phyloP scores from a whole-genome alignment of 2,888 invertebrate genomes.

The Agrotis segetum region DNA sequence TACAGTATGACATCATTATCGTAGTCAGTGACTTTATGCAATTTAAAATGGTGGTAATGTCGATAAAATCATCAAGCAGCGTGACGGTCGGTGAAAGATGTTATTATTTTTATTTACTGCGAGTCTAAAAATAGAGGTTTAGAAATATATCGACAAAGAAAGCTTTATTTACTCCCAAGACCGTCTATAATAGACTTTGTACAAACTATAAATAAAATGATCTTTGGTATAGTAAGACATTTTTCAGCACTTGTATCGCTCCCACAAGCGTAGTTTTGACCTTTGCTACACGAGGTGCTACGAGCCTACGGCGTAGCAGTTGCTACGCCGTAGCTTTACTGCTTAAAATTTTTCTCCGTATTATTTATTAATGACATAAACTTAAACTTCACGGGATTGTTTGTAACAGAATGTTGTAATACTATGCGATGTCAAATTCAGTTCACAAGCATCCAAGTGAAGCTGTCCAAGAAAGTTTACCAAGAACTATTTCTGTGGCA shows the following conservation, averaged over 20 bases:
- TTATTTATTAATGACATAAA: no score
- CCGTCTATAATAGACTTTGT: no score
- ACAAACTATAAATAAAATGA: no score
- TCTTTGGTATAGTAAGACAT: not conserved
- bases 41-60: no score
- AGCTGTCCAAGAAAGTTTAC: not conserved
- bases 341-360: not conserved
- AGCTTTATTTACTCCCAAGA: no score
- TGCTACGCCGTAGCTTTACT: not conserved
- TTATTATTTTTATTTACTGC: no score
- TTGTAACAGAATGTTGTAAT: not conserved
- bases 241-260: not conserved
- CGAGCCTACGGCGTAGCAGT: slow-evolving; percentile 3
- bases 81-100: no score
- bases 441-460: not conserved
- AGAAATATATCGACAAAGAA: no score
- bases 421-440: not conserved
- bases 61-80: no score
- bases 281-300: not conserved
- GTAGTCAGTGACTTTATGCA: no score
- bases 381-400: not conserved
- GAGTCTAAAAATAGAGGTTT: no score
- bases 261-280: not conserved
- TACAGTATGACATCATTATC: no score
- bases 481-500: not conserved